These are phyloP conservation scores for Mechanitis messenoides DNA, from an alignment of 2,888 invertebrate genomes.

Conservation along the genomic window DNA sequence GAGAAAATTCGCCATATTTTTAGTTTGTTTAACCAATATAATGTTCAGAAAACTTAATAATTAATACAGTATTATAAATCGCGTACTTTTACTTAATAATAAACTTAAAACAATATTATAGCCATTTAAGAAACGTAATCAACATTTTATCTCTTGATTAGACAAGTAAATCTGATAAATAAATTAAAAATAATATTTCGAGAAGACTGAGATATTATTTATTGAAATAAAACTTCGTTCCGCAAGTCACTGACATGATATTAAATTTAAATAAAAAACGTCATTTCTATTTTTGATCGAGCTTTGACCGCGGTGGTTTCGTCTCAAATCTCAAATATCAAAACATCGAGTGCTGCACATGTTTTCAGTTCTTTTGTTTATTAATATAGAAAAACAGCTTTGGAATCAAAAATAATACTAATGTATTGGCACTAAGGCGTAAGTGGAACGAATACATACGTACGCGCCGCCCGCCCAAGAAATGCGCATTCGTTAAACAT, in stretches of 20 bases:
- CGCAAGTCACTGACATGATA: conserved; percentile 64
- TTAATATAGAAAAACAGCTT: conserved; percentile 28
- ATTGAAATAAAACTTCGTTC: conserved; percentile 22
- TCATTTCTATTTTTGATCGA: conserved; percentile 41
- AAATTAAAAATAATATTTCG: too few relatives aligned
- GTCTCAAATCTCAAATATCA: background rate
- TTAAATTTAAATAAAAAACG: conserved; percentile 54
- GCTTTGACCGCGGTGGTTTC: conserved; percentile 12
- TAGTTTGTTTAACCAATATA: too few relatives aligned
- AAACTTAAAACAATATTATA: too few relatives aligned
- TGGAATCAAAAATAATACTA: conserved; percentile 35
- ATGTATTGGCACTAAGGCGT: conserved; percentile 28
- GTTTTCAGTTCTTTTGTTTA: conserved; percentile 15
- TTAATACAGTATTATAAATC: too few relatives aligned
- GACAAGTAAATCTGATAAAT: too few relatives aligned
- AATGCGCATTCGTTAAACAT: conserved; percentile 62
- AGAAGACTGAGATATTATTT: too few relatives aligned
- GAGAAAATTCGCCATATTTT: too few relatives aligned
- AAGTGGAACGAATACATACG: conserved; percentile 31
- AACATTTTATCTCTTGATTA: too few relatives aligned
- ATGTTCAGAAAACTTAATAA: too few relatives aligned
- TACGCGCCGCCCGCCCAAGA: conserved; percentile 49
- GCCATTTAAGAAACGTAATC: too few relatives aligned
- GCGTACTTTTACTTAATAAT: too few relatives aligned
- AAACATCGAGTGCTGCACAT: conserved; percentile 12